Percentiles rank a stretch among this genome's conserved stretches.
Conservation (phyloP, 2,888 invertebrate genomes). For the Andrena haemorrhoa region DNA sequence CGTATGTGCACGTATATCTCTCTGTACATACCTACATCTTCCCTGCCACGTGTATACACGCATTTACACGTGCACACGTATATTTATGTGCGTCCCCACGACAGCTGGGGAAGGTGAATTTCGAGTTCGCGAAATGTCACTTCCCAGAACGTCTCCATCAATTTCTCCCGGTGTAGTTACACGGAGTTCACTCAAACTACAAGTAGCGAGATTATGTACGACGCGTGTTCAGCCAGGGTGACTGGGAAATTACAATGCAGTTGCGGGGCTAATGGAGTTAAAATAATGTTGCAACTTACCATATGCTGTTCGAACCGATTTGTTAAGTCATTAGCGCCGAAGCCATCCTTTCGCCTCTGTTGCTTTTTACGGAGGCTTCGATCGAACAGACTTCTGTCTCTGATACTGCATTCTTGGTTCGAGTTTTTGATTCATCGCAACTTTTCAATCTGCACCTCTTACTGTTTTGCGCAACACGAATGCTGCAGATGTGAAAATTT, state of each 20-base stretch:
- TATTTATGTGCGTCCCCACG: slow-evolving; percentile 5
- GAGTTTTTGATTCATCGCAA: too few species aligned
- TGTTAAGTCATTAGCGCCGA: slow-evolving; percentile 36
- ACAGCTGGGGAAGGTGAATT: slow-evolving; percentile 43
- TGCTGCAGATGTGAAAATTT: too few species aligned
- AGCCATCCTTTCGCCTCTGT: too few species aligned
- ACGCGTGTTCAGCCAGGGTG: slow-evolving; percentile 18
- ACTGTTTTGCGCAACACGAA: too few species aligned
- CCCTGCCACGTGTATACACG: background rate
- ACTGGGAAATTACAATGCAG: slow-evolving; percentile 55
- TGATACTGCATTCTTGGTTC: background rate
- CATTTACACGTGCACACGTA: background rate
- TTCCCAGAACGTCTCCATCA: slow-evolving; percentile 57
- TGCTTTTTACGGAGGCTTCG: background rate
- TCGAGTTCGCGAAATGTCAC: slow-evolving; percentile 57
- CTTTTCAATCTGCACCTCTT: too few species aligned
- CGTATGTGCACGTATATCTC: too few species aligned
- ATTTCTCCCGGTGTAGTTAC: slow-evolving; percentile 52
- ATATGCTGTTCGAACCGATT: slow-evolving; percentile 43
- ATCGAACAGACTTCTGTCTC: background rate
- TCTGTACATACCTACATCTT: background rate
- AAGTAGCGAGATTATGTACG: slow-evolving; percentile 26
- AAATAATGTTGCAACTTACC: slow-evolving; percentile 47
- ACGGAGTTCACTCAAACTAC: slow-evolving; percentile 29
- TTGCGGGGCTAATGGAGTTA: slow-evolving; percentile 46